Evolutionary conservation across 2,888 invertebrate species (phyloP).

Genomic region (Polia nebulosa): DNA sequence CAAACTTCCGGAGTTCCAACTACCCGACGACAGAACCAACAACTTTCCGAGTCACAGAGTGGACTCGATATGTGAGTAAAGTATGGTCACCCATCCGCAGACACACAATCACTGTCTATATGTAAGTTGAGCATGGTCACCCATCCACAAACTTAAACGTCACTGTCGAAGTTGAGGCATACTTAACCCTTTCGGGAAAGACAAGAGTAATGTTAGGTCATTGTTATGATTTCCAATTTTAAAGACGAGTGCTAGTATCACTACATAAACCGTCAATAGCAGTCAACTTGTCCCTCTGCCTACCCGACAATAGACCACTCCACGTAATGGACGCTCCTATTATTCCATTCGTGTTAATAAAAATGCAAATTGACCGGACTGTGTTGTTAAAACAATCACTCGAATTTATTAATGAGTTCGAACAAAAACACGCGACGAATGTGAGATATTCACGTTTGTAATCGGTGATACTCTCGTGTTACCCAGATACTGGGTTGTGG

Average conservation of each 20-base stretch:
- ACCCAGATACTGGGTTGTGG: no score
- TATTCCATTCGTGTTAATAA: constrained; percentile 61
- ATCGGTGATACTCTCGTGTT: neutral
- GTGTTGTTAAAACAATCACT: constrained; percentile 62
- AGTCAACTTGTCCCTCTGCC: constrained; percentile 17
- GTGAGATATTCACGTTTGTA: constrained; percentile 3
- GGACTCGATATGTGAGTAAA: no score
- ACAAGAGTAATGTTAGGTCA: neutral
- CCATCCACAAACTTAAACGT: no score
- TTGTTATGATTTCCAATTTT: neutral
- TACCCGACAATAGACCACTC: constrained; percentile 44
- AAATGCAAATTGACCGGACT: constrained; percentile 61
- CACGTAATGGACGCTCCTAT: constrained; percentile 47
- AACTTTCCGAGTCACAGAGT: no score
- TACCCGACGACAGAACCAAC: no score
- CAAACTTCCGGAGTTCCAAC: no score
- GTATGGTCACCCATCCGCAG: no score
- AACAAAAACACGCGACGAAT: constrained; percentile 13
- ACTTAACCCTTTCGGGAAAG: no score
- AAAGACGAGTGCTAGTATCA: constrained; percentile 16
- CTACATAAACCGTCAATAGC: constrained; percentile 20
- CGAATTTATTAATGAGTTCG: constrained; percentile 50
- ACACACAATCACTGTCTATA: no score
- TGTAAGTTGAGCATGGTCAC: no score
- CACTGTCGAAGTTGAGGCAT: no score